Evolutionary conservation across 1,140 invertebrate species (phyloP).

Genomic region (Laupala kohalensis): DNA sequence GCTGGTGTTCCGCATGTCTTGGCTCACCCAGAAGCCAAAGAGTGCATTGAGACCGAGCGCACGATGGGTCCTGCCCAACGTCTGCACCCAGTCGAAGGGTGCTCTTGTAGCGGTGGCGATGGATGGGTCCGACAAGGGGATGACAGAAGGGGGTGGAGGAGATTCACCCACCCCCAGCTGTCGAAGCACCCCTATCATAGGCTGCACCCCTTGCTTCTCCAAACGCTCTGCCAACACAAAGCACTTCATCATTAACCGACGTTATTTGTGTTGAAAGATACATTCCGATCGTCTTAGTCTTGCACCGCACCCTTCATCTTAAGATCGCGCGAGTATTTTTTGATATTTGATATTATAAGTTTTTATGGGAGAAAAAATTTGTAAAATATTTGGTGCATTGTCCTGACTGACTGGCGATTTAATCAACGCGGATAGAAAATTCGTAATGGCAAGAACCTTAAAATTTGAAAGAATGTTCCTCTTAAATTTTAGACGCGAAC

Average conservation of each 20-base stretch:
- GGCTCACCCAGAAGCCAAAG: slow-evolving; percentile 45
- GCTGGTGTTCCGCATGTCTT: slow-evolving; percentile 48
- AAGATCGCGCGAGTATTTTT: too few species aligned
- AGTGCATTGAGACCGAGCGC: slow-evolving; percentile 42
- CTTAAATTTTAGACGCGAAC: too few species aligned
- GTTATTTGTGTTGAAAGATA: background rate
- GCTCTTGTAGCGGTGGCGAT: background rate
- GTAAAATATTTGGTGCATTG: too few species aligned
- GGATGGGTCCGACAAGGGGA: background rate
- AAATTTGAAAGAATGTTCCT: too few species aligned
- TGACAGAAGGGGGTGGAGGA: slow-evolving; percentile 24
- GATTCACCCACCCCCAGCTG: slow-evolving; percentile 32
- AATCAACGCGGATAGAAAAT: too few species aligned
- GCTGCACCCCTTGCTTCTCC: slow-evolving; percentile 39
- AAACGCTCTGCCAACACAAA: slow-evolving; percentile 34
- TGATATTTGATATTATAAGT: too few species aligned
- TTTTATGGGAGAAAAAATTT: too few species aligned
- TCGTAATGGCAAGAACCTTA: too few species aligned
- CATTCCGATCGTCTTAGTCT: too few species aligned
- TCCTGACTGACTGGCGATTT: too few species aligned
- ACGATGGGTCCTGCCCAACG: slow-evolving; percentile 35
- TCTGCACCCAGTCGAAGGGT: slow-evolving; percentile 33
- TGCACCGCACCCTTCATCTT: too few species aligned
- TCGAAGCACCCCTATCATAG: slow-evolving; percentile 35
- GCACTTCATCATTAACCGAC: background rate